Conservation (phyloP, 2,797 vertebrate genomes). For the Triplophysa yarkandensis region DNA sequence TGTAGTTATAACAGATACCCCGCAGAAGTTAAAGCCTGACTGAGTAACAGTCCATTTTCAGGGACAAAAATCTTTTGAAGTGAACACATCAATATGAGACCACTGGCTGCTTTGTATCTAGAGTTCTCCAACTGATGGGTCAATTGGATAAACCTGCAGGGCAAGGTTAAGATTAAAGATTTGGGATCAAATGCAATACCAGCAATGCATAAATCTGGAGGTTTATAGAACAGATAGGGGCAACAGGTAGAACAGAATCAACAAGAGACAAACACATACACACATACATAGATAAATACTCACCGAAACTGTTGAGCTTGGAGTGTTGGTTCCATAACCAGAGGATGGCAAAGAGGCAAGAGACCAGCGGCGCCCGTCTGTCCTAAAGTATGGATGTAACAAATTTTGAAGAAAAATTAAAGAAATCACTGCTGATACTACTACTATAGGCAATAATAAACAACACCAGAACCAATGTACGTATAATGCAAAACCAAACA, state of each 20-base stretch:
- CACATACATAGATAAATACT: constrained; percentile 55
- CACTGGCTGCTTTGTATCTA: constrained; percentile 33
- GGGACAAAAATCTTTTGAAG: constrained; percentile 36
- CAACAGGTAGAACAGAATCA: constrained; percentile 10
- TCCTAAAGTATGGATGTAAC: constrained; percentile 70
- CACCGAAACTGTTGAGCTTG: constrained; percentile 97
- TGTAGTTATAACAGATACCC: constrained; percentile 18
- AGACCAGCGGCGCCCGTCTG: constrained; percentile 95
- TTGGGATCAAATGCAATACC: constrained; percentile 48
- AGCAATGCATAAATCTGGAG: constrained; percentile 29
- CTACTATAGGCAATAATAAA: not conserved
- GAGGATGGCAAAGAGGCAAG: constrained; percentile 94
- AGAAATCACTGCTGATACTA: not conserved
- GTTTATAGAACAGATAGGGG: constrained; percentile 6
- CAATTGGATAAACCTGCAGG: constrained; percentile 39
- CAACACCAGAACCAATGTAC: not conserved
- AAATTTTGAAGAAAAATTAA: not conserved
- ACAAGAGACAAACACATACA: not conserved
- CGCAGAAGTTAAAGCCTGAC: constrained; percentile 5
- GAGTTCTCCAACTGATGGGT: constrained; percentile 38
- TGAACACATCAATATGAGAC: constrained; percentile 15
- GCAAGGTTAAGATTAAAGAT: constrained; percentile 31
- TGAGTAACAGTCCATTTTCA: constrained; percentile 10
- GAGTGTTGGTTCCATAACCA: constrained; percentile 97
- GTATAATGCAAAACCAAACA: not conserved